A percentile compares a stretch with the other conserved stretches of the same genome.
phyloP scores from a whole-genome alignment of 2,113 vertebrate species.

The Sprattus sprattus region DNA sequence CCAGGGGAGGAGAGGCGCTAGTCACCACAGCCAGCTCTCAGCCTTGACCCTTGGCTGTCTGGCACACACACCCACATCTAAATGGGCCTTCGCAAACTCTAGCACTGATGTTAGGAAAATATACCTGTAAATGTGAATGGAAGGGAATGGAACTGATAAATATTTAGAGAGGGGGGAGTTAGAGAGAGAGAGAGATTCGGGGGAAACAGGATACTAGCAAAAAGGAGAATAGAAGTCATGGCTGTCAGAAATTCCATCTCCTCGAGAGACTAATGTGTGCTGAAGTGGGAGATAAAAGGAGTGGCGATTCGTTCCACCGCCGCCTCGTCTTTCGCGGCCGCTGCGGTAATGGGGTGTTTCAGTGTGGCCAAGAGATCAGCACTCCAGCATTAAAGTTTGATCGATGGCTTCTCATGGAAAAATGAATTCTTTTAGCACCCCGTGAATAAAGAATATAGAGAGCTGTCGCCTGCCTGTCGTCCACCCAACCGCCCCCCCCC shows the following conservation, averaged over 20 bases:
- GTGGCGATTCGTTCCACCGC: background rate
- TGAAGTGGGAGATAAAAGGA: slow-evolving; percentile 9
- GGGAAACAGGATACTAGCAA: background rate
- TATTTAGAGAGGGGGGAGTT: background rate
- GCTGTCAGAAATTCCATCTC: slow-evolving; percentile 1
- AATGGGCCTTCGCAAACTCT: background rate
- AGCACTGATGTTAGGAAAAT: background rate
- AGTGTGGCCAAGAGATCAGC: slow-evolving; percentile 11
- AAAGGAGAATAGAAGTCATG: background rate
- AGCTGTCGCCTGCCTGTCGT: background rate
- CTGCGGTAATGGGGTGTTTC: slow-evolving; percentile 1
- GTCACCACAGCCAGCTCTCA: background rate
- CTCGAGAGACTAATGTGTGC: background rate
- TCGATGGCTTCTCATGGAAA: slow-evolving; percentile 9
- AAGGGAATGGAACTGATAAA: background rate
- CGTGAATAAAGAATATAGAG: slow-evolving; percentile 18
- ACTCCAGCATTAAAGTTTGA: slow-evolving; percentile 23
- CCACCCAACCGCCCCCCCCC: background rate
- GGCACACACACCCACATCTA: background rate
- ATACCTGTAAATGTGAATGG: background rate
- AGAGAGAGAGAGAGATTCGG: background rate
- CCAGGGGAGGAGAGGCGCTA: background rate
- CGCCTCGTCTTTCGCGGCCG: slow-evolving; percentile 1
- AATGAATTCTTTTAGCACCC: slow-evolving; percentile 29
- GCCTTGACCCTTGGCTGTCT: background rate